These are phyloP conservation scores for Zaprionus ornatus DNA, from an alignment of 1,140 invertebrate species.

Conservation along the genomic window DNA sequence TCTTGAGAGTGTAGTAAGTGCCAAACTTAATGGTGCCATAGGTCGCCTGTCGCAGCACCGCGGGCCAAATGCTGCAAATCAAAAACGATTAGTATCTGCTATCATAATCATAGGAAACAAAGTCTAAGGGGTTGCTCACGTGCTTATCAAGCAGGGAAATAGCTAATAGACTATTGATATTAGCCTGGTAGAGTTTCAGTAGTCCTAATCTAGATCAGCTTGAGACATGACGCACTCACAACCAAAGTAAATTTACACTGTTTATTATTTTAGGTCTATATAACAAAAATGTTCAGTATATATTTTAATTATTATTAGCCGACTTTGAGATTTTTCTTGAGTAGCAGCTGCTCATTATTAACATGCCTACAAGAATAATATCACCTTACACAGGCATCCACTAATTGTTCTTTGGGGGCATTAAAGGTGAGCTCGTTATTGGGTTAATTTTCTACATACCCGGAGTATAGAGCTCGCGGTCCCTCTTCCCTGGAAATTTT, in stretches of 20 bases:
- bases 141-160: slow-evolving; percentile 55
- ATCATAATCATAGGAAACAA: slow-evolving; percentile 37
- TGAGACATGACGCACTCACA: too few species aligned
- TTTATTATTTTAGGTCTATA: background rate
- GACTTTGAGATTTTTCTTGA: slow-evolving; percentile 18
- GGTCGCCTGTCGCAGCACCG: slow-evolving; percentile 95
- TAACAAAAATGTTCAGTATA: background rate
- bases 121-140: slow-evolving; percentile 51
- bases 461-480: slow-evolving; percentile 90
- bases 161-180: slow-evolving; percentile 46
- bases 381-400: background rate
- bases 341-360: slow-evolving; percentile 38
- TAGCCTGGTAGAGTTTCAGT: background rate
- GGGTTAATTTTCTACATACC: slow-evolving; percentile 85
- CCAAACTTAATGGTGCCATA: slow-evolving; percentile 99
- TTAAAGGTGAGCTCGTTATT: slow-evolving; percentile 37
- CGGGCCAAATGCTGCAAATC: slow-evolving; percentile 92
- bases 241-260: background rate
- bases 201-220: background rate
- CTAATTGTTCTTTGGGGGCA: background rate
- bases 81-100: slow-evolving; percentile 1
- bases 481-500: slow-evolving; percentile 94
- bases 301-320: background rate
- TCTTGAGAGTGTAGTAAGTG: slow-evolving; percentile 96
- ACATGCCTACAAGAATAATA: slow-evolving; percentile 4